Percentiles rank a stretch among this genome's conserved stretches.
These are phyloP conservation scores for Drosophila lini DNA, from an alignment of 1,140 invertebrate species.

Conservation along the genomic window DNA sequence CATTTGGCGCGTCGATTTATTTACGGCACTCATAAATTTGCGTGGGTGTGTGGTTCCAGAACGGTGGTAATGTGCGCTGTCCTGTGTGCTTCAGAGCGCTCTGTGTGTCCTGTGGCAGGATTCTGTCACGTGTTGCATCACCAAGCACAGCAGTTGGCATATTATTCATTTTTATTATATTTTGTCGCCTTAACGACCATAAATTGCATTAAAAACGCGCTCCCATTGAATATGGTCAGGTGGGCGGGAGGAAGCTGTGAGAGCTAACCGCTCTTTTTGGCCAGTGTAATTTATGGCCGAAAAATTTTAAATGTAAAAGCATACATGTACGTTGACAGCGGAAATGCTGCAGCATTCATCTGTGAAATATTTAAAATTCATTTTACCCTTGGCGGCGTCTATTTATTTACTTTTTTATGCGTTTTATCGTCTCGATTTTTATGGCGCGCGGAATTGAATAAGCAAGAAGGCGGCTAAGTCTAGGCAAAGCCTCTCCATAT, in stretches of 20 bases:
- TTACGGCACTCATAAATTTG: constrained; percentile 75
- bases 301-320: constrained; percentile 41
- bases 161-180: constrained; percentile 83
- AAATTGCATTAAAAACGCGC: constrained; percentile 80
- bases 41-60: constrained; percentile 16
- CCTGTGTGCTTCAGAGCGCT: constrained; percentile 13
- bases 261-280: constrained; percentile 10
- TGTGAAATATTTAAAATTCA: constrained; percentile 71
- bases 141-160: constrained; percentile 66
- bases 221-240: constrained; percentile 75
- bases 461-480: constrained; percentile 20
- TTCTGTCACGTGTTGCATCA: constrained; percentile 75
- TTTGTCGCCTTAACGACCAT: constrained; percentile 82
- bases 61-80: constrained; percentile 15
- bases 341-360: constrained; percentile 43
- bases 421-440: constrained; percentile 40
- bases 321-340: constrained; percentile 47
- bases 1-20: constrained; percentile 79
- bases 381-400: constrained; percentile 35
- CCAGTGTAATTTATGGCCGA: constrained; percentile 39
- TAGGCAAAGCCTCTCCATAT: constrained; percentile 25
- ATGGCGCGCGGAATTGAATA: constrained; percentile 63
- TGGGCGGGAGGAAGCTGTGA: constrained; percentile 29
- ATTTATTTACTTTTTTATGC: constrained; percentile 41
- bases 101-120: constrained; percentile 61